A percentile compares a stretch with the other conserved stretches of the same genome.
phyloP scores from a whole-genome alignment of 2,888 invertebrate genomes.

The Plagodis dolabraria region DNA sequence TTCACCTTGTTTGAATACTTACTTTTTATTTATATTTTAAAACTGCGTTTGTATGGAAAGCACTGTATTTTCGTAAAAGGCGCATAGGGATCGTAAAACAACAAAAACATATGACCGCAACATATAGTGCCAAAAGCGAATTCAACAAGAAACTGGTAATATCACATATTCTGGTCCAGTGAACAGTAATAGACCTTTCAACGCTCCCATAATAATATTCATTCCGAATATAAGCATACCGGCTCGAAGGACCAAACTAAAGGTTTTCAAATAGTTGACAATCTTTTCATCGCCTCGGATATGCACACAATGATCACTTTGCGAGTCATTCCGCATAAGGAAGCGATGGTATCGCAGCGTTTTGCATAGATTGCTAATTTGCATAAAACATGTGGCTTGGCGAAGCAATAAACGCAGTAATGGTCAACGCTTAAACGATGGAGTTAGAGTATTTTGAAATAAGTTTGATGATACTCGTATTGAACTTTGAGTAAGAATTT shows the following conservation, averaged over 20 bases:
- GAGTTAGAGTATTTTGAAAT: slow-evolving; percentile 8
- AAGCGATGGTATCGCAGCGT: slow-evolving; percentile 38
- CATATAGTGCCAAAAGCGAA: slow-evolving; percentile 1
- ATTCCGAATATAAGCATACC: slow-evolving; percentile 25
- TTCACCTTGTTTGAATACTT: too few relatives aligned
- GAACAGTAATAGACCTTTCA: slow-evolving; percentile 24
- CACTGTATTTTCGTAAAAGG: too few relatives aligned
- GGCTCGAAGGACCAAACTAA: slow-evolving; percentile 26
- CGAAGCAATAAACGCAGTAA: slow-evolving; percentile 39
- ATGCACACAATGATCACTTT: slow-evolving; percentile 51
- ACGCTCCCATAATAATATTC: slow-evolving; percentile 16
- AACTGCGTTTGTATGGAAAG: too few relatives aligned
- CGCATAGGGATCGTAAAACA: too few relatives aligned
- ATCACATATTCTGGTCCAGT: slow-evolving; percentile 17
- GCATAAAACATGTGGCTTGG: slow-evolving; percentile 37
- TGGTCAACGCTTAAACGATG: slow-evolving; percentile 28
- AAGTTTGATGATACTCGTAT: slow-evolving; percentile 28
- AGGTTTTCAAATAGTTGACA: slow-evolving; percentile 37
- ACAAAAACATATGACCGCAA: too few relatives aligned
- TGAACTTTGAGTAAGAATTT: slow-evolving; percentile 21
- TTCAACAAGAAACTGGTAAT: slow-evolving; percentile 19
- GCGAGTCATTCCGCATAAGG: slow-evolving; percentile 35
- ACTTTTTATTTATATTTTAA: too few relatives aligned
- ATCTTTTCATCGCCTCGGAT: slow-evolving; percentile 36
- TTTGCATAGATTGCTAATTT: slow-evolving; percentile 54